phyloP scores from a whole-genome alignment of 2,888 invertebrate species.

The Dusona sp. region DNA sequence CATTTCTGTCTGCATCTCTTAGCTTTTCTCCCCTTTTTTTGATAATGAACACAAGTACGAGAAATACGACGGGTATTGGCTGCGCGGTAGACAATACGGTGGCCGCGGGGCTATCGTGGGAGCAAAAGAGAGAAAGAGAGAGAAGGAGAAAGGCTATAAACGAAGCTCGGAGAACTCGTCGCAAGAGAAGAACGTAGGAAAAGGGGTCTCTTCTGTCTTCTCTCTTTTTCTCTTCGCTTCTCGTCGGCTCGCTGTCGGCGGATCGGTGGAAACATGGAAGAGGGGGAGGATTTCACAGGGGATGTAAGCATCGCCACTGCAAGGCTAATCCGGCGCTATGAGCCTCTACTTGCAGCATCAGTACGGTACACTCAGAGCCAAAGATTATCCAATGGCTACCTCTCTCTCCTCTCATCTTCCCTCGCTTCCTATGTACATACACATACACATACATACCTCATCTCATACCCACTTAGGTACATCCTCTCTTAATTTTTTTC shows the following conservation, averaged over 20 bases:
- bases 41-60: conserved; percentile 83
- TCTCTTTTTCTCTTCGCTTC: conserved; percentile 49
- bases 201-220: conserved; percentile 64
- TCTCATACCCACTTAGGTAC: conserved; percentile 34
- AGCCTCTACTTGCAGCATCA: conserved; percentile 82
- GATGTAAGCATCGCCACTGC: conserved; percentile 84
- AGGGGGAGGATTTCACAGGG: conserved; percentile 79
- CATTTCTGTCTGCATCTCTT: conserved; percentile 67
- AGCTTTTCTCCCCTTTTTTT: conserved; percentile 73
- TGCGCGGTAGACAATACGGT: conserved; percentile 83
- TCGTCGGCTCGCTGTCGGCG: conserved; percentile 71
- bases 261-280: conserved; percentile 67
- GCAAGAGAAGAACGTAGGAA: conserved; percentile 74
- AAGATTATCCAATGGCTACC: conserved; percentile 75
- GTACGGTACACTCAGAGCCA: conserved; percentile 80
- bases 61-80: conserved; percentile 83
- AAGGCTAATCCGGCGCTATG: conserved; percentile 84
- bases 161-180: conserved; percentile 57
- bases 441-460: conserved; percentile 11
- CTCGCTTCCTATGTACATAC: conserved; percentile 20
- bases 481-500: conserved; percentile 49
- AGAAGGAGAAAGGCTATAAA: conserved; percentile 57
- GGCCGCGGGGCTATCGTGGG: conserved; percentile 84
- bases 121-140: conserved; percentile 72
- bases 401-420: conserved; percentile 62